Percentiles rank a stretch among this genome's conserved stretches.
Evolutionary conservation across 92 coral and sea anemone genomes (phyloP).

Genomic region (Heliopora coerulea): DNA sequence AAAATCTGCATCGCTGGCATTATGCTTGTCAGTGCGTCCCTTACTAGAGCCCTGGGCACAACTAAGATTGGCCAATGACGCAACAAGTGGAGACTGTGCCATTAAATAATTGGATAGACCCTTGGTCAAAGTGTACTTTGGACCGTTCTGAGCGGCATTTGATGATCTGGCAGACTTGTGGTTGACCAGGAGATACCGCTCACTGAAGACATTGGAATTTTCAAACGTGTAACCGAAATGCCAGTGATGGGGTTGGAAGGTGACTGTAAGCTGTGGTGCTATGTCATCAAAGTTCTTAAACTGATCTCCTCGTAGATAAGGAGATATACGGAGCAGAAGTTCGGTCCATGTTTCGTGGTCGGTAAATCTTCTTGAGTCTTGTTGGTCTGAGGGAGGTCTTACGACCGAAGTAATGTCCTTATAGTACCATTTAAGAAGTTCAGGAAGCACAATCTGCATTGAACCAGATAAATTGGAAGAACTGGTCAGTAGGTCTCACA

Average conservation of each 20-base stretch:
- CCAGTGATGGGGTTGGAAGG: constrained; percentile 84
- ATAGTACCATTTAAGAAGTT: constrained; percentile 78
- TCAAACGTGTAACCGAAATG: constrained; percentile 72
- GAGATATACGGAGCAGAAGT: constrained; percentile 75
- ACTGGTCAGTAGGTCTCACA: too few relatives aligned
- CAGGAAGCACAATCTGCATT: constrained; percentile 73
- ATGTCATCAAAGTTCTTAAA: constrained; percentile 43
- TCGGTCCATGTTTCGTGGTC: constrained; percentile 29
- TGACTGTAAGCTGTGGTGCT: constrained; percentile 60
- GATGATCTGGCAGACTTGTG: background rate
- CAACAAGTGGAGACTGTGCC: constrained; percentile 72
- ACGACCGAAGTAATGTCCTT: constrained; percentile 53
- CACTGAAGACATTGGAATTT: background rate
- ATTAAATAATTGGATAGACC: constrained; percentile 71
- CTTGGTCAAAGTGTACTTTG: constrained; percentile 65
- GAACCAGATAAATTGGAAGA: background rate
- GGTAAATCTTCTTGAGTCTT: constrained; percentile 18
- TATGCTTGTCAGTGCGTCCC: background rate
- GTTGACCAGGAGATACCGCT: background rate
- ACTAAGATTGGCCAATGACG: constrained; percentile 74
- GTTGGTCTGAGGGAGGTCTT: constrained; percentile 37
- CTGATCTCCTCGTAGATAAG: constrained; percentile 49
- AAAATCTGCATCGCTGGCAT: constrained; percentile 3
- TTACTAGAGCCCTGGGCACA: constrained; percentile 53
- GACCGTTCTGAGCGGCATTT: constrained; percentile 22